Base-by-base conservation (phyloP, 2,888 invertebrate species). In the Lasioglossum figueresi region DNA sequence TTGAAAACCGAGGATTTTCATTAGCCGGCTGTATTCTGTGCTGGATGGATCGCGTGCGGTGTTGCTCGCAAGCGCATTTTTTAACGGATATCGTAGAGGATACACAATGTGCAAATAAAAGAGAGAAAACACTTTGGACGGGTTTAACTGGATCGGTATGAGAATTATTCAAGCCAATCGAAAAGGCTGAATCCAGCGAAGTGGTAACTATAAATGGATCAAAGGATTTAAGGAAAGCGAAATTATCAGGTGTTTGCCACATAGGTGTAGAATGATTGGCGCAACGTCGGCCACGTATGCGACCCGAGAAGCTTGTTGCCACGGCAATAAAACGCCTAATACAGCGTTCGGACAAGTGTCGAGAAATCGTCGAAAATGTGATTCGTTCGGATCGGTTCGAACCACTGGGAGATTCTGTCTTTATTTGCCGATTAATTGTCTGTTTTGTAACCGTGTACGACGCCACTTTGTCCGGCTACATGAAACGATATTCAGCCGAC, bases 161-260 rank as follows among this genome's bases (percentile, higher is more conserved):
- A 48, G 6, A 48, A 48, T 48, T 48, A 48, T 48, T 23, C 23
- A 6, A 48, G 48, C 2, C 19, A 23, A 23, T 48, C 48, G 6
- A 8, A 23, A 23, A 48, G 6, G 8, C 23, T 19, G 48, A 48
- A 19, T 23, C 48, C 48, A 8, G 23, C 8, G 23, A 48, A 48
- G 23, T 48, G 48, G 19, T 23, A 48, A 2, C 48, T 48, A 8
- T 48, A 48, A 48, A 48, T 23, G 48, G 48, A 48, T 48, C 48
- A 52, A 23, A 52, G 52, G 52, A 52, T 52, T 52, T 52, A 52
- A 68, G 68, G 68, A 68, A 68, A 68, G 68, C 19, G 37, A 68
- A 68, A 52, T 68, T 68, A 68, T 40, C 68, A 40, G n/a, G n/a
- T 40, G 68, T 68, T 68, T 68, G 23, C 68, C 37, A 68, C 68